Evolutionary conservation across 1,140 invertebrate genomes (phyloP).

Genomic region (Bilobella aurantiaca): DNA sequence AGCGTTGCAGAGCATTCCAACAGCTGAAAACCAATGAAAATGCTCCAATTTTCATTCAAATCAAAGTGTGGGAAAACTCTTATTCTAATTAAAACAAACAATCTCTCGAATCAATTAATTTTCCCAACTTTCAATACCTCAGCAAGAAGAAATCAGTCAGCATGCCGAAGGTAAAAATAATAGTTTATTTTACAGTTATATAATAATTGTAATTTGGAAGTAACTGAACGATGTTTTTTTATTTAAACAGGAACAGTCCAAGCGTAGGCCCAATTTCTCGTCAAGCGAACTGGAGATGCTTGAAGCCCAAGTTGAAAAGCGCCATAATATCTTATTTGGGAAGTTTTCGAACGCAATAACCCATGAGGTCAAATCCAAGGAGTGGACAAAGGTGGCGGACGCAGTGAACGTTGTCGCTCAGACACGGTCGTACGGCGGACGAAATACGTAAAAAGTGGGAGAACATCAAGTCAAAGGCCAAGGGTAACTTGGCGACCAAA

Average conservation of each 20-base stretch:
- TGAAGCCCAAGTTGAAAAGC: not conserved
- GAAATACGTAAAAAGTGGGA: not conserved
- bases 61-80: not conserved
- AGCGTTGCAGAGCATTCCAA: constrained; percentile 36
- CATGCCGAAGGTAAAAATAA: not conserved
- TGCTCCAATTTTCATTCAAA: not conserved
- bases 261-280: not conserved
- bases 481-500: not conserved
- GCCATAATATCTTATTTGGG: not conserved
- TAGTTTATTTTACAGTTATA: not conserved
- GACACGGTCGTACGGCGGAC: not conserved
- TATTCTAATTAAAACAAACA: too few relatives aligned
- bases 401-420: not conserved
- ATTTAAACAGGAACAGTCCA: too few relatives aligned
- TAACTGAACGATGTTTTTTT: not conserved
- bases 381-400: not conserved
- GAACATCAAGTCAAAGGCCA: not conserved
- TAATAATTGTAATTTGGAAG: not conserved
- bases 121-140: too few relatives aligned
- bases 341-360: not conserved
- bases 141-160: too few relatives aligned
- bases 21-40: not conserved
- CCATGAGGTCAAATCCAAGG: not conserved
- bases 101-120: too few relatives aligned
- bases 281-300: not conserved